Percentiles rank a stretch among this genome's conserved stretches.
These are phyloP conservation scores for Lochmaea crataegi DNA, from an alignment of 2,888 invertebrate genomes.

Conservation along the genomic window DNA sequence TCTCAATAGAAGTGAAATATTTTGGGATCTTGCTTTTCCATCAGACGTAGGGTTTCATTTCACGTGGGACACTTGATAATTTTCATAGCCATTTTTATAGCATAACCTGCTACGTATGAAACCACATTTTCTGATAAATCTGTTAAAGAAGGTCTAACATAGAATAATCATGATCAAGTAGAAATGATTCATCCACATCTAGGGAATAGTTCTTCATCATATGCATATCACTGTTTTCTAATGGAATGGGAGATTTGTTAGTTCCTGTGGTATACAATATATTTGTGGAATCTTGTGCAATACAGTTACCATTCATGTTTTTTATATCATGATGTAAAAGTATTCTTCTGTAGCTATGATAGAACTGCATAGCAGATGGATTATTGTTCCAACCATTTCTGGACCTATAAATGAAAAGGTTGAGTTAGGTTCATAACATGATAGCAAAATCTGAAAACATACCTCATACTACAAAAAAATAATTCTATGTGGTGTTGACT, in stretches of 20 bases:
- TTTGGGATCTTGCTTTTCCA: background rate
- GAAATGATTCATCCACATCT: slow-evolving; percentile 17
- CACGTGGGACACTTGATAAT: slow-evolving; percentile 21
- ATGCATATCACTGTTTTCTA: slow-evolving; percentile 20
- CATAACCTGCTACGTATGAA: slow-evolving; percentile 24
- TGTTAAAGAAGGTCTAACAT: slow-evolving; percentile 20
- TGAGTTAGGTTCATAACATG: slow-evolving; percentile 5
- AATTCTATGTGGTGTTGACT: slow-evolving; percentile 37
- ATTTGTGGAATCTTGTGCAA: too few species aligned
- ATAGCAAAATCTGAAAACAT: background rate
- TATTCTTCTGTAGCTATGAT: slow-evolving; percentile 23
- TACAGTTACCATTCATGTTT: slow-evolving; percentile 25
- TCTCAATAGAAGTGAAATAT: too few species aligned
- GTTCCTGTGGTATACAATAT: slow-evolving; percentile 16
- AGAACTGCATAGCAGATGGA: slow-evolving; percentile 28
- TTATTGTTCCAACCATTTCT: slow-evolving; percentile 35
- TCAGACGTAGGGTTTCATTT: slow-evolving; percentile 14
- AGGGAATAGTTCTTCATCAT: slow-evolving; percentile 16
- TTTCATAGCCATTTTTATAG: slow-evolving; percentile 19
- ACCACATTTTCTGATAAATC: slow-evolving; percentile 25
- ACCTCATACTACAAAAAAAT: slow-evolving; percentile 30
- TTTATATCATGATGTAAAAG: slow-evolving; percentile 25
- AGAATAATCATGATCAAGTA: slow-evolving; percentile 24
- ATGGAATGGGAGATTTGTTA: slow-evolving; percentile 16
- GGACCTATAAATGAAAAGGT: slow-evolving; percentile 19